These are phyloP conservation scores for Schlechtendalia chinensis DNA, from an alignment of 1,140 invertebrate genomes.

Conservation along the genomic window DNA sequence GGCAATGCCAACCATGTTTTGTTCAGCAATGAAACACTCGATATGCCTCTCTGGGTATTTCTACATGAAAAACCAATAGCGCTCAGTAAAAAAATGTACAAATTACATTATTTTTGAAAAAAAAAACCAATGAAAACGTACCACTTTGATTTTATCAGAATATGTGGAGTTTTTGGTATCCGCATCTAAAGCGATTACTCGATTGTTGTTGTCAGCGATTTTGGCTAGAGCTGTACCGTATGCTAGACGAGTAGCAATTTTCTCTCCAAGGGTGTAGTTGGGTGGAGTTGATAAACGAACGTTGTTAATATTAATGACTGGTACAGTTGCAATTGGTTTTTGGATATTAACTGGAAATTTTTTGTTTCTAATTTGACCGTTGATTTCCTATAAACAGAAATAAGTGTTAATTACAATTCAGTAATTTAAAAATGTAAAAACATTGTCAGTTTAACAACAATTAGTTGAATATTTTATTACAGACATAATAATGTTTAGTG, in stretches of 20 bases:
- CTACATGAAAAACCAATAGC: slow-evolving; percentile 52
- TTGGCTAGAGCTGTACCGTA: slow-evolving; percentile 94
- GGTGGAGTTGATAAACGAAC: slow-evolving; percentile 82
- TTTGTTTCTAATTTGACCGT: slow-evolving; percentile 50
- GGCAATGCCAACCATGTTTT: slow-evolving; percentile 94
- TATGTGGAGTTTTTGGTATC: slow-evolving; percentile 99
- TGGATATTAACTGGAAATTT: slow-evolving; percentile 60
- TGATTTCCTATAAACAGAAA: neutral
- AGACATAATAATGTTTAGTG: neutral
- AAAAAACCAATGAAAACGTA: slow-evolving; percentile 60
- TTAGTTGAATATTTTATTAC: neutral
- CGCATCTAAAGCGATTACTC: slow-evolving; percentile 89
- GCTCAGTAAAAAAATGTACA: neutral
- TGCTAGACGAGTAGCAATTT: slow-evolving; percentile 87
- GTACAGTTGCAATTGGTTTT: slow-evolving; percentile 69
- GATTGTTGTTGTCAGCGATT: slow-evolving; percentile 75
- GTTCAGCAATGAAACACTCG: slow-evolving; percentile 98
- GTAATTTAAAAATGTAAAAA: neutral
- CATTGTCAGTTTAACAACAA: neutral
- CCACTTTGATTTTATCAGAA: slow-evolving; percentile 85
- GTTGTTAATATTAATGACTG: slow-evolving; percentile 70
- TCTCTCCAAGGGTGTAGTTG: slow-evolving; percentile 75
- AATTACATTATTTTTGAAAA: neutral
- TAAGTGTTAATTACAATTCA: neutral
- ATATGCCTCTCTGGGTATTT: slow-evolving; percentile 74